Base-by-base conservation (phyloP, 1,140 invertebrate species). In the Oscheius sp. region DNA sequence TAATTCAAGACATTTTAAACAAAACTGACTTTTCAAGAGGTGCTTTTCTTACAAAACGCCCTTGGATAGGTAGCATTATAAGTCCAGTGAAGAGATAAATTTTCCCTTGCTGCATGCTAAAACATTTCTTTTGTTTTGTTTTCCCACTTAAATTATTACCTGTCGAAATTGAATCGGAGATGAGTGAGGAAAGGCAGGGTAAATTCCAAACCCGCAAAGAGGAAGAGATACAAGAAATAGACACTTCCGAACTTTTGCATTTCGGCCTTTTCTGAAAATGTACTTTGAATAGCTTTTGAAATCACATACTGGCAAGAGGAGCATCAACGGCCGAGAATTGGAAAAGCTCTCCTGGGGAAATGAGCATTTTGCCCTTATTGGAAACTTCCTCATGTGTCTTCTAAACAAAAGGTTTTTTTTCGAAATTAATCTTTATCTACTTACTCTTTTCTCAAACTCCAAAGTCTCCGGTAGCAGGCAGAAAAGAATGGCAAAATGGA, bases 131-230 rank as follows among this genome's bases (percentile, higher is more conserved):
- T 55, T 55, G 23, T 42, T n/a, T n/a, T n/a, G n/a, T n/a, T n/a
- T n/a, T n/a, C n/a, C n/a, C 2, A 34, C 4, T 4, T 15, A 49
- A 72, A 63, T 13, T 1, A 2, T 2, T 42, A 74, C 72, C 52
- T 74, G 80, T 90, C 91, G 84, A 94, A 98, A 35, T 90, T 87
- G 84, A 98, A 97, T 49, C 91, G 89, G 78, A 94, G 90, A 87
- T 97, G 94, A 55, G 93, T 96, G 32, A 99, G 87, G 86, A 99
- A 99, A 42, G 94, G 96, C 32, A 99, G 87, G 1, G 95, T 98
- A 83, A 97, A 99, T 86, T 99, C 96, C 36, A 99, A 87, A 0
- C 95, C 95, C 67, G 95, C 97, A 84, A 97, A 99, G 28, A 98
- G 88, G 82, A 99, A 95, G 45, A 99, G 87, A 86, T 96, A 99